These are phyloP conservation scores for Coendou prehensilis DNA, from an alignment of 2,797 vertebrate genomes.

Conservation along the genomic window DNA sequence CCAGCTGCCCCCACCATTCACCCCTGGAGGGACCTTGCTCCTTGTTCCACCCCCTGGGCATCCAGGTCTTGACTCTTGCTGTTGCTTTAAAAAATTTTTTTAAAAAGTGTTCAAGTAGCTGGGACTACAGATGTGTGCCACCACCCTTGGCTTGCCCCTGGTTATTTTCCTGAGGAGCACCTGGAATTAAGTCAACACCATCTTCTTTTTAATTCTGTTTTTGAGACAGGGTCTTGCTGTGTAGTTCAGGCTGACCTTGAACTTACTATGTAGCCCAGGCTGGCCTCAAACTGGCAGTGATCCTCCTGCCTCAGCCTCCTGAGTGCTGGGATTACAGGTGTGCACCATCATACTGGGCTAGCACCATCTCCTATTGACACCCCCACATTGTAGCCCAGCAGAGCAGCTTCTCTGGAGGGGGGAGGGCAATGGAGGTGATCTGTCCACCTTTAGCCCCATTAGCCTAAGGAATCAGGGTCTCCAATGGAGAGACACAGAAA, in stretches of 20 bases:
- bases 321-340: background rate
- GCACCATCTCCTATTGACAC: background rate
- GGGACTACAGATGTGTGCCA: background rate
- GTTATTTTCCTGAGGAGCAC: conserved; percentile 23
- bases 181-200: background rate
- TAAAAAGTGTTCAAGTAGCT: background rate
- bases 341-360: background rate
- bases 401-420: conserved; percentile 1
- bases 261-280: background rate
- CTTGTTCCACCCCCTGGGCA: background rate
- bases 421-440: background rate
- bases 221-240: background rate
- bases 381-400: background rate
- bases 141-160: background rate
- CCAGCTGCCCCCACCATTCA: background rate
- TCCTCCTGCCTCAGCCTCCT: background rate
- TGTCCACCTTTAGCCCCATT: background rate
- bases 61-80: conserved; percentile 1
- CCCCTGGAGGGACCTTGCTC: background rate
- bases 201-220: background rate
- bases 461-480: background rate
- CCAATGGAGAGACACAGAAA: background rate
- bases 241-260: background rate
- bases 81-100: background rate
- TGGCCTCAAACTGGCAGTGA: background rate